Percentiles rank a stretch among this genome's conserved stretches.
These are phyloP conservation scores for Pavo muticus DNA, from an alignment of 2,113 vertebrate genomes.

Conservation along the genomic window DNA sequence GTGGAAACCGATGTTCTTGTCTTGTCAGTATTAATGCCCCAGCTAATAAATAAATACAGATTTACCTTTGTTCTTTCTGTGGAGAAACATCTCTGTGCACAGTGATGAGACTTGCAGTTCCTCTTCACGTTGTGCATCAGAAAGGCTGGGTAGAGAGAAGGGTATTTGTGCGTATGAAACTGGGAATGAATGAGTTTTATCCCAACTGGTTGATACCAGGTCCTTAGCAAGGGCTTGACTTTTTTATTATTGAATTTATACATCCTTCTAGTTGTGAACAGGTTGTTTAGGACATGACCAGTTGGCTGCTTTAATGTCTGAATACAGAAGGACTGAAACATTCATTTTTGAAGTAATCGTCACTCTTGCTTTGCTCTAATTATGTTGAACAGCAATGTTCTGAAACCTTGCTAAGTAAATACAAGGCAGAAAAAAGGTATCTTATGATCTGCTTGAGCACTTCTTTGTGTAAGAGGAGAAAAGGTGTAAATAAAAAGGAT, in stretches of 20 bases:
- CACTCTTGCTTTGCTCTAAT: background rate
- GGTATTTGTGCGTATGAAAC: rapidly evolving
- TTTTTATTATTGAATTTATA: background rate
- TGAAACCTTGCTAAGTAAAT: background rate
- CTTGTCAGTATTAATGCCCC: background rate
- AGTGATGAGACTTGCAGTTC: background rate
- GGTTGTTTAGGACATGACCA: background rate
- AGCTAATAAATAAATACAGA: background rate
- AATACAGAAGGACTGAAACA: background rate
- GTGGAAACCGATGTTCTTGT: background rate
- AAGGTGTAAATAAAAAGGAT: background rate
- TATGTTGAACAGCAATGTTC: background rate
- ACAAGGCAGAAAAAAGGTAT: background rate
- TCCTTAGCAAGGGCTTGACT: background rate
- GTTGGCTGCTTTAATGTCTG: background rate
- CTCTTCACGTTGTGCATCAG: background rate
- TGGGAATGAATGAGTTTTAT: background rate
- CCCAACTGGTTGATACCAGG: background rate
- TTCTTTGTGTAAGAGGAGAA: background rate
- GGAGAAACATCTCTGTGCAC: background rate
- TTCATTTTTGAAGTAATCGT: background rate
- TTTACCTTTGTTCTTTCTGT: background rate
- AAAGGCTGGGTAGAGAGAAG: background rate
- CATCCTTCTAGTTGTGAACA: background rate
- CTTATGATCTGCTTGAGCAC: background rate